A percentile compares a stretch with the other conserved stretches of the same genome.
phyloP scores from a whole-genome alignment of 2,797 vertebrate species.

The Melanotaenia boesemani region DNA sequence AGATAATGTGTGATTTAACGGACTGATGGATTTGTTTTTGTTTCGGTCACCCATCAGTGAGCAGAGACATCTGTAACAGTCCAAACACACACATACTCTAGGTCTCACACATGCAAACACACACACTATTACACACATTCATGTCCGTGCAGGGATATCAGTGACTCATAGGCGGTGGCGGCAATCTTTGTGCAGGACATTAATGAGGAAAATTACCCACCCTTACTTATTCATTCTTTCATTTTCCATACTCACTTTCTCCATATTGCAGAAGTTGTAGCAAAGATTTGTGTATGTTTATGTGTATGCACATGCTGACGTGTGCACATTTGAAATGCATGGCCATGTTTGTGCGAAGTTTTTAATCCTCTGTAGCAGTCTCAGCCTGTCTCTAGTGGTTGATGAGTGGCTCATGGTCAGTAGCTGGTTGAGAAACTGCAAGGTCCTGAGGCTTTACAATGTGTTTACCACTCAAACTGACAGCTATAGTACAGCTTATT shows the following conservation, averaged over 20 bases:
- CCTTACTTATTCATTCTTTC: background rate
- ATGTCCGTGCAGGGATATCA: constrained; percentile 48
- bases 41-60: constrained; percentile 78
- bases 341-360: constrained; percentile 6
- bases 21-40: constrained; percentile 82
- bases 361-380: constrained; percentile 63
- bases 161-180: constrained; percentile 55
- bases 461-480: constrained; percentile 79
- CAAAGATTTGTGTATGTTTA: constrained; percentile 10
- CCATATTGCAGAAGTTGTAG: constrained; percentile 35
- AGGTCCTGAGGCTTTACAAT: constrained; percentile 75
- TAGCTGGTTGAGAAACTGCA: constrained; percentile 62
- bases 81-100: constrained; percentile 45
- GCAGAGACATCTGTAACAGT: constrained; percentile 77
- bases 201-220: constrained; percentile 42
- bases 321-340: background rate
- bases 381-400: constrained; percentile 67
- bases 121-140: constrained; percentile 44
- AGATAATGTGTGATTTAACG: constrained; percentile 84
- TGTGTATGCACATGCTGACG: background rate
- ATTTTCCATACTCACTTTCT: constrained; percentile 1
- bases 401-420: constrained; percentile 75
- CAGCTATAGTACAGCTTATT: constrained; percentile 75
- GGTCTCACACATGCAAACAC: constrained; percentile 24
- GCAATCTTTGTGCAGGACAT: constrained; percentile 43